Evolutionary conservation across 2,797 vertebrate genomes (phyloP).

Genomic region (Fistularia commersonii): DNA sequence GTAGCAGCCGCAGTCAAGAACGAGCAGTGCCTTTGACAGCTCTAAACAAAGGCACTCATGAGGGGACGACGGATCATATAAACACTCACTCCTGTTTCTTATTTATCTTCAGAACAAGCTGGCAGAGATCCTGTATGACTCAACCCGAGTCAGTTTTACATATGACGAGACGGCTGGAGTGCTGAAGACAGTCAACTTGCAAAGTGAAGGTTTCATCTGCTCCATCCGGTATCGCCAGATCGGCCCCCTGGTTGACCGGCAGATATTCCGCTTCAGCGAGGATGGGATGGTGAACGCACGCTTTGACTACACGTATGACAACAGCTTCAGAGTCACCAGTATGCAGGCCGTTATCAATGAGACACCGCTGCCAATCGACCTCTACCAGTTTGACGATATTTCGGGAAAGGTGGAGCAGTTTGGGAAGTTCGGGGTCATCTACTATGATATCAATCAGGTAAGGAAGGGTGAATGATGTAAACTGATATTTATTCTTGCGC

Average conservation of each 20-base stretch:
- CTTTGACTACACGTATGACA: slow-evolving; percentile 99
- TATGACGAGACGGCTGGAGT: slow-evolving; percentile 97
- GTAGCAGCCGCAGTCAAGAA: slow-evolving; percentile 1
- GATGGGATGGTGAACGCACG: slow-evolving; percentile 98
- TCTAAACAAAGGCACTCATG: slow-evolving; percentile 1
- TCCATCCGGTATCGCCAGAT: slow-evolving; percentile 97
- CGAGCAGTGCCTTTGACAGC: slow-evolving; percentile 6
- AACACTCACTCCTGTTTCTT: too few species aligned
- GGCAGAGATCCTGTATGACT: slow-evolving; percentile 95
- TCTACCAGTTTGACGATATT: slow-evolving; percentile 99
- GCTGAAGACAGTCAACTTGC: slow-evolving; percentile 95
- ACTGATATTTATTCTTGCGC: background rate
- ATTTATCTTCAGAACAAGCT: slow-evolving; percentile 83
- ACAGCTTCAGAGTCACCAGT: slow-evolving; percentile 97
- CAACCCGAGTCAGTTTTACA: slow-evolving; percentile 96
- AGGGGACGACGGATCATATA: background rate
- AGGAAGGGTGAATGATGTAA: slow-evolving; percentile 9
- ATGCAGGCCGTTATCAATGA: slow-evolving; percentile 99
- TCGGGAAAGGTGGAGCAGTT: slow-evolving; percentile 98
- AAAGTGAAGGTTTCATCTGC: slow-evolving; percentile 98
- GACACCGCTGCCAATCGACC: slow-evolving; percentile 94
- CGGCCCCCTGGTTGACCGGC: slow-evolving; percentile 92
- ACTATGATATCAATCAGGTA: slow-evolving; percentile 93
- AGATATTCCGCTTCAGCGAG: slow-evolving; percentile 98
- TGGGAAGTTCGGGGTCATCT: slow-evolving; percentile 98